Evolutionary conservation across 2,888 invertebrate genomes (phyloP).

Genomic region (Catocala fraxini): DNA sequence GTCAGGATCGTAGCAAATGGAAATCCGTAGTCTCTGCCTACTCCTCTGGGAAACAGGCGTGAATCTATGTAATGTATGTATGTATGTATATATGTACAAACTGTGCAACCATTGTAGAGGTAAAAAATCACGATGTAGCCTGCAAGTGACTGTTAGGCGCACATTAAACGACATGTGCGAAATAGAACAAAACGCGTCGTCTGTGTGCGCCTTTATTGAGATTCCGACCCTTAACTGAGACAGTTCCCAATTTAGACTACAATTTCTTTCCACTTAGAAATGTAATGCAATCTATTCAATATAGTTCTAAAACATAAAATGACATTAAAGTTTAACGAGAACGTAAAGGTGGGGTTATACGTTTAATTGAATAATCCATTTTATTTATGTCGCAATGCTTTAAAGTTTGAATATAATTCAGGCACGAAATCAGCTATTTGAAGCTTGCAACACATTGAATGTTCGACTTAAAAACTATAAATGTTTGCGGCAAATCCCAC

Average conservation of each 20-base stretch:
- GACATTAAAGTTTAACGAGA: slow-evolving; percentile 47
- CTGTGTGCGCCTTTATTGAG: slow-evolving; percentile 51
- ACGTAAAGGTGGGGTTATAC: slow-evolving; percentile 31
- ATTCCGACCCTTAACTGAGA: slow-evolving; percentile 43
- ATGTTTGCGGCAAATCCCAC: too few relatives aligned
- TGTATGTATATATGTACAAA: too few relatives aligned
- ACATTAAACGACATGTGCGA: slow-evolving; percentile 64
- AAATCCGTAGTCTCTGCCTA: too few relatives aligned
- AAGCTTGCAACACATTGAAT: too few relatives aligned
- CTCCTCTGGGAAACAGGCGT: too few relatives aligned
- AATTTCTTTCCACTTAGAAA: slow-evolving; percentile 43
- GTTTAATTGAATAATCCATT: slow-evolving; percentile 43
- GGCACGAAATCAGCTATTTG: neutral
- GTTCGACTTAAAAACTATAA: too few relatives aligned
- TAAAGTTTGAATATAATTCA: neutral
- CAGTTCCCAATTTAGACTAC: slow-evolving; percentile 43
- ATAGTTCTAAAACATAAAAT: slow-evolving; percentile 37
- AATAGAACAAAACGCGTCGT: slow-evolving; percentile 65
- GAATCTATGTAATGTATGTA: too few relatives aligned
- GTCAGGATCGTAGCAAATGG: too few relatives aligned
- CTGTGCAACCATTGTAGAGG: slow-evolving; percentile 54
- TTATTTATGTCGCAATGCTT: slow-evolving; percentile 8
- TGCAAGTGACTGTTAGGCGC: slow-evolving; percentile 70
- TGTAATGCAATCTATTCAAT: slow-evolving; percentile 45
- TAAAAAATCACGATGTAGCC: slow-evolving; percentile 53